Base-by-base conservation (phyloP, 2,888 invertebrate species). In the Mactromeris polynyma region DNA sequence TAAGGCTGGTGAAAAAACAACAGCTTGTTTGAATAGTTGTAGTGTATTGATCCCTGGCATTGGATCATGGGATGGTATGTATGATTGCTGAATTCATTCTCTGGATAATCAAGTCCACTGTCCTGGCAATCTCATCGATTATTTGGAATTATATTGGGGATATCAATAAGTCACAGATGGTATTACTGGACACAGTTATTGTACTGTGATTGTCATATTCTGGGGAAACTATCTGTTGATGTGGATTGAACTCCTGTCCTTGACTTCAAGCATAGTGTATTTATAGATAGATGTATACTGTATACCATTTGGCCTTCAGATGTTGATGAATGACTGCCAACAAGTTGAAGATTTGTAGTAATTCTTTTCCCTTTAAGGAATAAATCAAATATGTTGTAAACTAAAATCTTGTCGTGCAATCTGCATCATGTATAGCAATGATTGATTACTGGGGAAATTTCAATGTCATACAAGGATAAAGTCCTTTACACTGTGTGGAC, bases 81-180 rank as follows among this genome's bases (percentile, higher is more conserved):
- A 33, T 73, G 73, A 73, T 73, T 33, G 73, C 14, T 73, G 36
- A 36, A 36, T 33, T 73, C 33, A 73, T 73, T 73, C 73, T 26
- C 31, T 33, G 11, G 17, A 14, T 26, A 4, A 33, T 73, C n/a
- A 6, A 69, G 19, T 31, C 69, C 33, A 73, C 17, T 73, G 73
- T 73, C 73, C 73, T 3, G 36, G 2, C 14, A 73, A 19, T 73
- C 17, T 73, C 36, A 73, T 73, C 36, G 73, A 73, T 73, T 36
- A 36, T 33, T 73, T 33, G 17, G 73, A 73, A 73, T 73, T 73
- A 73, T 73, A 36, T 73, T 36, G 73, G 36, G 36, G 36, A 73
- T 73, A 73, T 73, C 73, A 36, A 36, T 36, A 73, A 73, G 73
- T 33, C 73, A 33, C 73, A 73, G 73, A 73, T 73, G 73, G 73